Percentiles rank a stretch among this genome's conserved stretches.
Conservation (phyloP, 2,797 vertebrate genomes). For the Bovichtus variegatus region DNA sequence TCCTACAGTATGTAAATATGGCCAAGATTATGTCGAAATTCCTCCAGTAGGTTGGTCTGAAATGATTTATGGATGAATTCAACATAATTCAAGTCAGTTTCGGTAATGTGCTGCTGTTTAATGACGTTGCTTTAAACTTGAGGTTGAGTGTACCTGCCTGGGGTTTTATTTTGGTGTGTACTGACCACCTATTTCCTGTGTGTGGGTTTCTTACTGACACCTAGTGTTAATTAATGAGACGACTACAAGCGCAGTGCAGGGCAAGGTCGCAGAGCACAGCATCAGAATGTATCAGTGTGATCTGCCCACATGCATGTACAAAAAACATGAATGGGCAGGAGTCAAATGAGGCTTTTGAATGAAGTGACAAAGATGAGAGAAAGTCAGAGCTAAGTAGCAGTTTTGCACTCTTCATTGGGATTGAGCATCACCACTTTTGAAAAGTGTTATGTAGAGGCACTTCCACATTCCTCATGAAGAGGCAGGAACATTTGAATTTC, state of each 20-base stretch:
- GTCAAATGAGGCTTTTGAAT: not conserved
- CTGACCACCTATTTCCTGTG: slow-evolving; percentile 41
- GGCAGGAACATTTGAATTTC: slow-evolving; percentile 20
- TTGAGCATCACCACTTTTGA: not conserved
- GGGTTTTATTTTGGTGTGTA: slow-evolving; percentile 17
- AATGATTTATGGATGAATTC: not conserved
- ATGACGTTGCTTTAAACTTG: not conserved
- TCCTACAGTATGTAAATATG: not conserved
- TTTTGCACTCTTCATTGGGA: not conserved
- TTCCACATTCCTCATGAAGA: slow-evolving; percentile 27
- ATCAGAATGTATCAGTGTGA: not conserved
- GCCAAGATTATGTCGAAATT: not conserved
- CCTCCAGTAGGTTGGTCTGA: not conserved
- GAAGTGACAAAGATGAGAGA: not conserved
- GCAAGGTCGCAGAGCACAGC: not conserved
- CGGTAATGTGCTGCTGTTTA: not conserved
- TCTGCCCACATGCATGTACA: not conserved
- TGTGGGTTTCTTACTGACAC: slow-evolving; percentile 79
- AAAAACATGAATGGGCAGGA: not conserved
- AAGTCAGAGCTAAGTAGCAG: not conserved
- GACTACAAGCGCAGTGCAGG: slow-evolving; percentile 4
- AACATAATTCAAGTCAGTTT: not conserved
- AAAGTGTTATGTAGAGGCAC: not conserved
- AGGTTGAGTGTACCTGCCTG: not conserved
- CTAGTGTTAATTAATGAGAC: slow-evolving; percentile 84